phyloP scores from a whole-genome alignment of 2,797 vertebrate genomes.

The Myotis vivesi region DNA sequence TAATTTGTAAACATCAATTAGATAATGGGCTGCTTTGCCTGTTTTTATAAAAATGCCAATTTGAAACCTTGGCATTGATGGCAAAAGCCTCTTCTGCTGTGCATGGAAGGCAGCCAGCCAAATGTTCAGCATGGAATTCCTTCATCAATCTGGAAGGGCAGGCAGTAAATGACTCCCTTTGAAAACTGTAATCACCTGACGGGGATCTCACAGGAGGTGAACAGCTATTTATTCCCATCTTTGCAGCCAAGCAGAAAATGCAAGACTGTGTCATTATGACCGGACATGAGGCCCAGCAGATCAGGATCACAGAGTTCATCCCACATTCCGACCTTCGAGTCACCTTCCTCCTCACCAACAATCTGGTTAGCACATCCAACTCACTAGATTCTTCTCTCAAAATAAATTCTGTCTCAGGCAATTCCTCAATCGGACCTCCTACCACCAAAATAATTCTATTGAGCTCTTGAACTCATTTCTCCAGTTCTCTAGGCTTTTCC shows the following conservation, averaged over 20 bases:
- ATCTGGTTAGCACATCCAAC: background rate
- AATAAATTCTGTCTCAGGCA: background rate
- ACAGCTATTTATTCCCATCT: background rate
- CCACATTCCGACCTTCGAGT: background rate
- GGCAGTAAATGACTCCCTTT: background rate
- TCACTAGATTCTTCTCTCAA: background rate
- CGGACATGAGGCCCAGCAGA: background rate
- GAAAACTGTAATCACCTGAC: conserved; percentile 9
- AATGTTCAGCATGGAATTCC: conserved; percentile 53
- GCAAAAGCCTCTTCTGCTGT: conserved; percentile 50
- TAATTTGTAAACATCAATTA: conserved; percentile 75
- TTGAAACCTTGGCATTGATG: conserved; percentile 56
- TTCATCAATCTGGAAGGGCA: conserved; percentile 55
- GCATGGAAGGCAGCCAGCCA: conserved; percentile 17
- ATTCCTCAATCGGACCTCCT: background rate
- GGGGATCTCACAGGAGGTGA: background rate
- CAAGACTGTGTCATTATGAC: background rate
- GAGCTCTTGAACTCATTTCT: background rate
- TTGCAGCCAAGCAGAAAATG: background rate
- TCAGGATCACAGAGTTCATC: background rate
- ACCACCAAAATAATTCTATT: background rate
- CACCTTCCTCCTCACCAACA: background rate
- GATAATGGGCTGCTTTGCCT: conserved; percentile 68
- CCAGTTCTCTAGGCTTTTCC: background rate
- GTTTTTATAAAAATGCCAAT: conserved; percentile 70